Conservation (phyloP, 2,113 vertebrate genomes). For the Lampris megalopsis region DNA sequence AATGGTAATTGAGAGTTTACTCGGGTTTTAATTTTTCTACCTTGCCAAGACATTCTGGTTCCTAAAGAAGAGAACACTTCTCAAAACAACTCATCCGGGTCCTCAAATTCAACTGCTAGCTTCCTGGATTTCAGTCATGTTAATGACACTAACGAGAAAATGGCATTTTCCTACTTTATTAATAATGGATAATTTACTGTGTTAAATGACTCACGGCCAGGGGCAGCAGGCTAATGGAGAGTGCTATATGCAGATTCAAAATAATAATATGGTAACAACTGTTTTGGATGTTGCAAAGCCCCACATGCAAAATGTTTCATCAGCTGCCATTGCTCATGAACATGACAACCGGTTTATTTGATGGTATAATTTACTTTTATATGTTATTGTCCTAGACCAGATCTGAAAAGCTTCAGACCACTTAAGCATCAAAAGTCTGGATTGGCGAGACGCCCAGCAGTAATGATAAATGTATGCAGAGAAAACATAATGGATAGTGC, state of each 20-base stretch:
- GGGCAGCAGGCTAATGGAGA: neutral
- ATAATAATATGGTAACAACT: neutral
- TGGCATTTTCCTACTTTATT: neutral
- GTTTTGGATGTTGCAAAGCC: neutral
- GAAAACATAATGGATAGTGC: constrained; percentile 1
- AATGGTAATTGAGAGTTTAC: no score
- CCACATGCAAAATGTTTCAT: neutral
- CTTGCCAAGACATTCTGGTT: no score
- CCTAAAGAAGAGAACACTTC: no score
- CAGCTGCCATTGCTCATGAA: neutral
- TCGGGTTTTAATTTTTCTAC: no score
- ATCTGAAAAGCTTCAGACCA: neutral
- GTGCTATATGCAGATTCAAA: neutral
- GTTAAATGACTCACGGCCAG: neutral
- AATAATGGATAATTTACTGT: neutral
- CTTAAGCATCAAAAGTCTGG: neutral
- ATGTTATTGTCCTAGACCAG: no score
- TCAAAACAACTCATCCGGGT: no score
- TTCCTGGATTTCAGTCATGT: no score
- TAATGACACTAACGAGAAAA: neutral
- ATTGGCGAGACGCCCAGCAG: neutral
- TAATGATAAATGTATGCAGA: constrained; percentile 1
- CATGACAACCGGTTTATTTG: neutral
- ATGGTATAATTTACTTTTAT: no score
- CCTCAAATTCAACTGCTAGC: no score